A percentile compares a stretch with the other conserved stretches of the same genome.
phyloP scores from a whole-genome alignment of 2,888 invertebrate species.

The Acronicta alni region DNA sequence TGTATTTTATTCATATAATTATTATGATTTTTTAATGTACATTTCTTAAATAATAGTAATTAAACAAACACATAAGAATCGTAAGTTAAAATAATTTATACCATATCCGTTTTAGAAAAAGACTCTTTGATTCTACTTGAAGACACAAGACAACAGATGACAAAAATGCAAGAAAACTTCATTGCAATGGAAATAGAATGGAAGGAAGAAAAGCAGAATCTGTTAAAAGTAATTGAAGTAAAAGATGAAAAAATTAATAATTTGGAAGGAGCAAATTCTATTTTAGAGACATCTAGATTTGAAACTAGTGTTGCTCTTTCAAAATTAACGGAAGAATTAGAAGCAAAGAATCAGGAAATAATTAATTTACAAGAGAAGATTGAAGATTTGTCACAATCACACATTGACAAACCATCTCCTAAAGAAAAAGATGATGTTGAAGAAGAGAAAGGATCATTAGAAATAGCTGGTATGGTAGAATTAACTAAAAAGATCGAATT shows the following conservation, averaged over 20 bases:
- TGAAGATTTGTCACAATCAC: constrained; percentile 59
- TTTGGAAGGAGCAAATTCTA: constrained; percentile 89
- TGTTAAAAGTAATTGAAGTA: constrained; percentile 87
- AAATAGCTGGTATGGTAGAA: constrained; percentile 81
- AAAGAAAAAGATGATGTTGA: constrained; percentile 80
- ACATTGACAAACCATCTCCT: constrained; percentile 52
- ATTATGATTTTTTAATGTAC: no score
- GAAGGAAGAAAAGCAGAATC: constrained; percentile 90
- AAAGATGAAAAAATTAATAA: constrained; percentile 88
- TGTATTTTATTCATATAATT: constrained; percentile 23
- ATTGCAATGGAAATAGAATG: constrained; percentile 92
- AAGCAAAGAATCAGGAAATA: constrained; percentile 83
- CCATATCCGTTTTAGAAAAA: constrained; percentile 85
- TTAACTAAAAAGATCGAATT: constrained; percentile 86
- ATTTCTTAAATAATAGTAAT: not conserved
- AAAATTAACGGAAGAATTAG: constrained; percentile 87
- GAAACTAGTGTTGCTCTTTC: constrained; percentile 87
- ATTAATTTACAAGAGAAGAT: constrained; percentile 75
- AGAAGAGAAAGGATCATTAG: constrained; percentile 89
- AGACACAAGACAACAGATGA: constrained; percentile 94
- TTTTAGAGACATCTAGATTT: constrained; percentile 84
- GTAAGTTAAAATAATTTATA: not conserved
- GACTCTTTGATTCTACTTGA: constrained; percentile 92
- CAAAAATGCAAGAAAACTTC: constrained; percentile 94
- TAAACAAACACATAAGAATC: no score